Conservation (phyloP, 2,888 invertebrate genomes). For the Stenchaetothrips biformis region DNA sequence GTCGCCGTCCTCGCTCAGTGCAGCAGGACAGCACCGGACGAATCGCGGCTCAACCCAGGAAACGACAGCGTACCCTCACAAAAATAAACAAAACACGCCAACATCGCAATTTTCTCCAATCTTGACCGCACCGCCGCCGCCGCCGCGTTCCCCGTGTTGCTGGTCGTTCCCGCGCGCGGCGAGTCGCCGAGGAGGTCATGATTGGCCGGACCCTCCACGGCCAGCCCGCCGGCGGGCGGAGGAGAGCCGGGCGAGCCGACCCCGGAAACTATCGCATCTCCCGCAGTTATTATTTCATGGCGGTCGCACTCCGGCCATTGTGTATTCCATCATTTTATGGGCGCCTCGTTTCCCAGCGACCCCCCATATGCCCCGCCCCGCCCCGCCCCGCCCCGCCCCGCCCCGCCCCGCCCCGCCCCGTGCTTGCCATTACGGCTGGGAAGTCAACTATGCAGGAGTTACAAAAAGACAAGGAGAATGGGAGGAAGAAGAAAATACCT, state of each 20-base stretch:
- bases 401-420: neutral
- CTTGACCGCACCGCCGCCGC: too few relatives aligned
- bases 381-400: neutral
- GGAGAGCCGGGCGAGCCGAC: neutral
- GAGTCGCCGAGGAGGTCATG: too few relatives aligned
- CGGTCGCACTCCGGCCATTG: neutral
- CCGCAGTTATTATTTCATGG: too few relatives aligned
- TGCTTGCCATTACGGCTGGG: too few relatives aligned
- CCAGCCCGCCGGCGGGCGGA: neutral
- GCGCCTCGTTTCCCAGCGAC: neutral
- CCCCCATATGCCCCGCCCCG: neutral
- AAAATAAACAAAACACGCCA: too few relatives aligned
- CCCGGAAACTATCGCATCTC: slow-evolving; percentile 16
- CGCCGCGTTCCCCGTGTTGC: too few relatives aligned
- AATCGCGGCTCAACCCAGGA: too few relatives aligned
- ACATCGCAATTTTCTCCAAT: too few relatives aligned
- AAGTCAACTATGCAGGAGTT: neutral
- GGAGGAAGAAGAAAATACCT: neutral
- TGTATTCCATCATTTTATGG: neutral
- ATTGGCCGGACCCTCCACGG: neutral
- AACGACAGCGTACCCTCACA: too few relatives aligned
- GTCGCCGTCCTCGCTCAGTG: neutral
- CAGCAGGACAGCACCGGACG: too few relatives aligned
- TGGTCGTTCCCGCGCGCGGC: neutral
- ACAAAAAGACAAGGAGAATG: neutral